Evolutionary conservation across 2,797 vertebrate genomes (phyloP).

Genomic region (Chromobotia macracanthus): DNA sequence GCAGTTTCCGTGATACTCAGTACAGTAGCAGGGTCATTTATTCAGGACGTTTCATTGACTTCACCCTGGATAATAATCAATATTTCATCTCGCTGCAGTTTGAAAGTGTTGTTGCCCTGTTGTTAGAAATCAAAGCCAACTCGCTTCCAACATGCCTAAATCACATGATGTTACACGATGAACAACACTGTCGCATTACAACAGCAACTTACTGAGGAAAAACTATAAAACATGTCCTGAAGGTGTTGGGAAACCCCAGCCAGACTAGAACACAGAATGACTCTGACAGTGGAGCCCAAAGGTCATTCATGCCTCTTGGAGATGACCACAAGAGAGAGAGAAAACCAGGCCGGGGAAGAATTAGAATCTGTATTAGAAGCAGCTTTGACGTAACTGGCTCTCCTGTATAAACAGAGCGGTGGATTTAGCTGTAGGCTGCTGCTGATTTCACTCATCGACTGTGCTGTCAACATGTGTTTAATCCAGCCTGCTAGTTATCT

Average conservation of each 20-base stretch:
- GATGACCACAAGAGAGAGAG: constrained; percentile 38
- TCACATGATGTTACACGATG: not conserved
- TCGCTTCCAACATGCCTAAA: not conserved
- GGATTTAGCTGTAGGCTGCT: constrained; percentile 54
- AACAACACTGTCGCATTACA: not conserved
- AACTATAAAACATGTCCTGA: constrained; percentile 7
- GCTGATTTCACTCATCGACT: constrained; percentile 45
- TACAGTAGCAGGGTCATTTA: constrained; percentile 14
- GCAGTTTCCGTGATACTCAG: not conserved
- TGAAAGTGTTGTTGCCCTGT: not conserved
- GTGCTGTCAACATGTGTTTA: constrained; percentile 66
- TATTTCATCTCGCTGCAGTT: not conserved
- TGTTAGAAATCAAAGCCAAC: not conserved
- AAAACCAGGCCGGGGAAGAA: constrained; percentile 63
- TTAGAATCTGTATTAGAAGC: constrained; percentile 67
- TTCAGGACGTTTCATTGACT: constrained; percentile 26
- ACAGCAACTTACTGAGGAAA: not conserved
- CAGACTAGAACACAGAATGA: constrained; percentile 35
- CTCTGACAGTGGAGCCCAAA: constrained; percentile 29
- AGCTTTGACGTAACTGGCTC: constrained; percentile 52
- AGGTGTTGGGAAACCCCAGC: constrained; percentile 24
- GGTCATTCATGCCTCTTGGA: constrained; percentile 42
- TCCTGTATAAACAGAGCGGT: constrained; percentile 34
- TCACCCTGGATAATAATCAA: not conserved
- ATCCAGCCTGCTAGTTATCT: constrained; percentile 60